Conservation (phyloP, 2,888 invertebrate genomes). For the Fragum whitleyi region DNA sequence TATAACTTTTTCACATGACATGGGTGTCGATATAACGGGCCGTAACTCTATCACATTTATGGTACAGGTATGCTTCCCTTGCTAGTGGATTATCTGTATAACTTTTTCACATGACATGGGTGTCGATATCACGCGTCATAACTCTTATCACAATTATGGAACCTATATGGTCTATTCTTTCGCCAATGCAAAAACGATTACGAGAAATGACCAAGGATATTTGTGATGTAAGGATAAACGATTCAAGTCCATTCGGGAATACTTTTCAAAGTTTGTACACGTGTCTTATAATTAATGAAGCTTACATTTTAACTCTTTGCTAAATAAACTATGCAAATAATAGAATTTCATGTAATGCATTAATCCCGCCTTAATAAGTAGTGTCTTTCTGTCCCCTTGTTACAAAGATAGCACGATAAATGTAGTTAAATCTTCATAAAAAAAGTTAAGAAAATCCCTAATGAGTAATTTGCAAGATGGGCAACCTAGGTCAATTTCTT, state of each 20-base stretch:
- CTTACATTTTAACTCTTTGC: too few relatives aligned
- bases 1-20: conserved; percentile 36
- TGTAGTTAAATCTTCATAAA: too few relatives aligned
- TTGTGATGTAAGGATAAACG: not conserved
- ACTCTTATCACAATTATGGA: conserved; percentile 88
- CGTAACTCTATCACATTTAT: conserved; percentile 87
- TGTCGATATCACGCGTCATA: conserved; percentile 54
- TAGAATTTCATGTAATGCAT: too few relatives aligned
- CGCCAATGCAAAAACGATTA: too few relatives aligned
- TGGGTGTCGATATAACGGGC: conserved; percentile 59
- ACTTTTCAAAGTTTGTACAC: not conserved
- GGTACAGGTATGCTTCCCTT: conserved; percentile 87
- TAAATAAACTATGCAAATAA: too few relatives aligned
- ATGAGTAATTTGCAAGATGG: too few relatives aligned
- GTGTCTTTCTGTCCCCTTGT: too few relatives aligned
- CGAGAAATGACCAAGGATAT: not conserved
- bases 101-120: conserved; percentile 54
- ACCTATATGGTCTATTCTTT: conserved; percentile 75
- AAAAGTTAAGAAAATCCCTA: too few relatives aligned
- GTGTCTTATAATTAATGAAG: too few relatives aligned
- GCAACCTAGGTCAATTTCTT: too few relatives aligned
- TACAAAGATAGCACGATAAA: too few relatives aligned
- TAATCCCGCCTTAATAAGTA: too few relatives aligned
- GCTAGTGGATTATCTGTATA: not conserved
- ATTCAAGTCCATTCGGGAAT: not conserved